Evolutionary conservation across 2,888 invertebrate genomes (phyloP), one percentile per base, ranked within the genome.

Genomic region (Lepas anatifera): DNA sequence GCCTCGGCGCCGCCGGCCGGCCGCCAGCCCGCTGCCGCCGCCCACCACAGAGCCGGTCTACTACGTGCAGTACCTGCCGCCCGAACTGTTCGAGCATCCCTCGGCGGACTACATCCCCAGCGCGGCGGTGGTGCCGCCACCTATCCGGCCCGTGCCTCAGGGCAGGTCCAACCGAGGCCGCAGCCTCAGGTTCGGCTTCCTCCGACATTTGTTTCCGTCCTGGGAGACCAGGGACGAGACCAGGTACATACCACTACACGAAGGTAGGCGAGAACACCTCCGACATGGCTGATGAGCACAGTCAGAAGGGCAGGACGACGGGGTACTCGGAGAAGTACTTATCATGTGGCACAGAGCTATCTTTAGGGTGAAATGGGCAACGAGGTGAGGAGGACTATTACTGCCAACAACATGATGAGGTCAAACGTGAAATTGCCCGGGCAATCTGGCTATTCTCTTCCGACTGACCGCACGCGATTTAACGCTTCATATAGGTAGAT

Each of bases 31-130:
- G 25, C 35, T 4, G 25, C 66, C 37, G 39, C 39, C 39, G 37
- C 39, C 37, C 3, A 4, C 66, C 39, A n/a, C 66, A 7, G 39
- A 66, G 66, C 66, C 66, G 25, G 41, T 41, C 41, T 66, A 39
- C 39, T 66, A 66, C 66, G 41, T 66, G 39, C 66, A 66, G 39
- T 66, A 66, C 66, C 66, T 66, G 66, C 66, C 66, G 66, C 39
- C 66, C 2, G 66, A 37, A 25, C 66, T 66, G 66, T 66, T 66
- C 27, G 66, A 27, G 25, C 66, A 39, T 37, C 66, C 66, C 25
- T 25, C 66, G 1, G 66, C 41, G 3, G 66, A 66, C 41, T 27
- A 39, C 66, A 27, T 66, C 27, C 25, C 66, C 8, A 39, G 64
- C n/a, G 7, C 35, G 37, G 39, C 37, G n/a, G 64, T 37, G 37